Percentiles rank a stretch among this genome's conserved stretches.
Conservation (phyloP, 1,140 invertebrate genomes). For the Drosophila grimshawi region DNA sequence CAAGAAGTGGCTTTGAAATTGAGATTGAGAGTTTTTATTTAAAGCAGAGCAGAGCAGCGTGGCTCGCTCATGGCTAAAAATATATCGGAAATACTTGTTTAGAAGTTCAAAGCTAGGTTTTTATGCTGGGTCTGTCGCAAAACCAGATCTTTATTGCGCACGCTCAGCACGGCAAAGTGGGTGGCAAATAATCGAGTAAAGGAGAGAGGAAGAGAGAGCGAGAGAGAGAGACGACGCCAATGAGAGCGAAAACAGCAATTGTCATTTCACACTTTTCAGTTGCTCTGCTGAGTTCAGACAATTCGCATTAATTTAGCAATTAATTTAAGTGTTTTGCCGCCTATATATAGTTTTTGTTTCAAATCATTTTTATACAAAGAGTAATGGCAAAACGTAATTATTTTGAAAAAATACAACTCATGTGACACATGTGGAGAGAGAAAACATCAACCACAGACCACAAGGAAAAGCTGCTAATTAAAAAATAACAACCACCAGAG, state of each 20-base stretch:
- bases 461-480: conserved; percentile 13
- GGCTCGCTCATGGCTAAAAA: conserved; percentile 61
- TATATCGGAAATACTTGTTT: conserved; percentile 48
- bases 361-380: conserved; percentile 29
- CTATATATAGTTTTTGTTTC: not conserved
- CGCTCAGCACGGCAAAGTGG: conserved; percentile 46
- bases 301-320: conserved; percentile 75
- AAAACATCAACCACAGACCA: conserved; percentile 15
- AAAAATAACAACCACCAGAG: conserved; percentile 16
- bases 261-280: conserved; percentile 54
- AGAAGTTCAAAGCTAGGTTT: conserved; percentile 61
- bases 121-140: not conserved
- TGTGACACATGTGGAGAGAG: conserved; percentile 51
- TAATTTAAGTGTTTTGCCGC: conserved; percentile 61
- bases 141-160: conserved; percentile 57
- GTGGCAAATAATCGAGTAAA: conserved; percentile 42
- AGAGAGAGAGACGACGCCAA: conserved; percentile 28
- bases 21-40: conserved; percentile 16
- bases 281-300: conserved; percentile 67
- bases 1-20: conserved; percentile 58
- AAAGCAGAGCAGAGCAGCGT: conserved; percentile 26
- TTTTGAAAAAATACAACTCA: conserved; percentile 41
- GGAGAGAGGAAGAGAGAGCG: conserved; percentile 11
- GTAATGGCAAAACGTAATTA: conserved; percentile 26
- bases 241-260: conserved; percentile 10